These are phyloP conservation scores for Recurvirostra avosetta DNA, from an alignment of 2,113 vertebrate genomes.

Conservation along the genomic window DNA sequence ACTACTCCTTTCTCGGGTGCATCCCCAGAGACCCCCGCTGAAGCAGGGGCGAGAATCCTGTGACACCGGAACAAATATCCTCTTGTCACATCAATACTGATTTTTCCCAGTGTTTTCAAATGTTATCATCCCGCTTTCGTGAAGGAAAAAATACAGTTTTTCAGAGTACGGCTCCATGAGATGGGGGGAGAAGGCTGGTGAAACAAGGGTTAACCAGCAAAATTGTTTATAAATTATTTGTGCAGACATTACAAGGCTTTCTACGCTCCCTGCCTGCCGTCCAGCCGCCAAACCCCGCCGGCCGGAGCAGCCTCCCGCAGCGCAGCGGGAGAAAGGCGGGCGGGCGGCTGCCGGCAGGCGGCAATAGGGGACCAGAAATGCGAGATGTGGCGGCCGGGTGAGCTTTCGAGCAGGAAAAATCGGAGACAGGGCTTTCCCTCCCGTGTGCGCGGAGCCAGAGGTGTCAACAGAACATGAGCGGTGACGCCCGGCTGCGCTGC, in stretches of 20 bases:
- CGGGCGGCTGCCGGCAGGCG: neutral
- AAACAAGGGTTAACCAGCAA: neutral
- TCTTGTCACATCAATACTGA: fast-evolving
- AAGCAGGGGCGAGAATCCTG: fast-evolving
- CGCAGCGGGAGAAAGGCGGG: neutral
- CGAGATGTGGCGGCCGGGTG: neutral
- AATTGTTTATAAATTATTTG: neutral
- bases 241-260: neutral
- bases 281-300: fast-evolving
- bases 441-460: fast-evolving
- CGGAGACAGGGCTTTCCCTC: neutral
- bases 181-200: neutral
- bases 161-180: neutral
- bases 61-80: neutral
- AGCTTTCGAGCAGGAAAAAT: fast-evolving
- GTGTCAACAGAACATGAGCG: fast-evolving
- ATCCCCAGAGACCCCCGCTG: fast-evolving
- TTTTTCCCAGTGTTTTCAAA: neutral
- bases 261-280: too few species aligned
- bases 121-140: too few species aligned
- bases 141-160: neutral
- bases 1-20: fast-evolving
- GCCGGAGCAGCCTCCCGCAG: fast-evolving
- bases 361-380: neutral
- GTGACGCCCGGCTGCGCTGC: neutral